These are phyloP conservation scores for Apotomis capreana DNA, from an alignment of 2,888 invertebrate species.

Conservation along the genomic window DNA sequence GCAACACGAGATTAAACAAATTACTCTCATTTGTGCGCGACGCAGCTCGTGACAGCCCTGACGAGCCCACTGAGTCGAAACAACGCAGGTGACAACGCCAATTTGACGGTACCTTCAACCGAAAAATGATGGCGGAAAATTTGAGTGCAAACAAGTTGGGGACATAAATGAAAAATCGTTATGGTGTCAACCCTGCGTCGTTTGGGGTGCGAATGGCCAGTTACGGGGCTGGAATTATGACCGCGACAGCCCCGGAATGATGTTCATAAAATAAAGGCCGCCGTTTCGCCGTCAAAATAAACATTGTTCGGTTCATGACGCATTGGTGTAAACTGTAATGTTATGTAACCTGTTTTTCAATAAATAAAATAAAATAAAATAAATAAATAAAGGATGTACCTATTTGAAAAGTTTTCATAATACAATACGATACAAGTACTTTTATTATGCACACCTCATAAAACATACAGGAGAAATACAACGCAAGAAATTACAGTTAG, in stretches of 20 bases:
- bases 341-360: too few species aligned
- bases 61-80: conserved; percentile 1
- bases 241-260: conserved; percentile 1
- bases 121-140: conserved; percentile 7
- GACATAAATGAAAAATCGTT: conserved; percentile 18
- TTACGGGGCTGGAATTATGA: not conserved
- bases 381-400: not conserved
- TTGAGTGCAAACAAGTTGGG: conserved; percentile 17
- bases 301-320: too few species aligned
- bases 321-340: too few species aligned
- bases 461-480: too few species aligned
- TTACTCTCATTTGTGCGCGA: conserved; percentile 22
- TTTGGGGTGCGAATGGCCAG: conserved; percentile 5
- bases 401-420: too few species aligned
- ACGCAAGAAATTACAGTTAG: too few species aligned
- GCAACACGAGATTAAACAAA: conserved; percentile 26
- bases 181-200: not conserved
- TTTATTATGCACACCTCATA: too few species aligned
- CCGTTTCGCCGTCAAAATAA: too few species aligned
- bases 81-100: conserved; percentile 31
- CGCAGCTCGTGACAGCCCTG: conserved; percentile 17
- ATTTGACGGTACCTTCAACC: conserved; percentile 1
- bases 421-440: too few species aligned
- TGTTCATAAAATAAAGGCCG: not conserved
- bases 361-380: too few species aligned